Evolutionary conservation across 2,113 vertebrate genomes (phyloP), one percentile per base, ranked within the genome.

Genomic region (Ellobius talpinus): DNA sequence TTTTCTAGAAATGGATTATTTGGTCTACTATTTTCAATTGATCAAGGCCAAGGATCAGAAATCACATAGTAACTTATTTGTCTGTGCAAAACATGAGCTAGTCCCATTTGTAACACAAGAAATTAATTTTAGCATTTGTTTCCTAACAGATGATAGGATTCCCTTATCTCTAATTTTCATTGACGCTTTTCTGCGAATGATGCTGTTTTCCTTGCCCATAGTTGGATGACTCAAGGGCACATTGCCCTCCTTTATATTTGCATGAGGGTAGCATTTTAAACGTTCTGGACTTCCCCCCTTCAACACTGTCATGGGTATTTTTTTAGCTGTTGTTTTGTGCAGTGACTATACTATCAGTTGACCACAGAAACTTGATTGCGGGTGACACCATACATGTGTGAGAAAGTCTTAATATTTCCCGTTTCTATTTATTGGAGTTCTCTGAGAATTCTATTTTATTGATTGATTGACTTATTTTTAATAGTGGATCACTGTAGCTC

Each of bases 331-430:
- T 76, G 24, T 58, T 88, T 66, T 79, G 58, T n/a, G 50, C 8
- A 39, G 39, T 21, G 76, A 14, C 66, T 50, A 26, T 58, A 47
- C 50, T 5, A 16, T 12, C 26, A 39, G 16, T 11, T 42, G 7
- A 5, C 24, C 42, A 3, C 29, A 65, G 39, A 65, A 11, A 23
- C n/a, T 66, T 55, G 76, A 11, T 19, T 52, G 33, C 81, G 23
- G 2, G 7, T 52, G 36, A 11, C 4, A 3, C 3, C n/a, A n/a
- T 9, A n/a, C 12, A 23, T 1, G 13, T 36, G 45, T 17, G 42
- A 95, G 26, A 79, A 66, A 39, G 36, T 2, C 45, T 55, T 68
- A 39, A 5, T 11, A 16, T 3, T 11, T 74, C 29, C 9, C 31
- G 33, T 95, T 68, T 24, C 66, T 79, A 31, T 73, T 81, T 81